Base-by-base conservation (phyloP, 2,797 vertebrate genomes). In the Argentina silus region DNA sequence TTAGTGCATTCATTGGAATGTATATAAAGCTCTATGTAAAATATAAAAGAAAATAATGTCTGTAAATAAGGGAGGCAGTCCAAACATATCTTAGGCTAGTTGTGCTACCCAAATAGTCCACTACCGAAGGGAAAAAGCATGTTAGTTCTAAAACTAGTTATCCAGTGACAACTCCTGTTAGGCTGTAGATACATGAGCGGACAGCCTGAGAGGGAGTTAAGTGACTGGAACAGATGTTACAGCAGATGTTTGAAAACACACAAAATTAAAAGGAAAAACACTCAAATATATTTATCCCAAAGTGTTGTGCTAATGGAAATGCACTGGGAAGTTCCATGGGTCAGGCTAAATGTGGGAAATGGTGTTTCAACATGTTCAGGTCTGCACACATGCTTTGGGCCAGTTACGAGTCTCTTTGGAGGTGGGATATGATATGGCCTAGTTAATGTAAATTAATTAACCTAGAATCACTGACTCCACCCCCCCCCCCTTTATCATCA, bases 381-480 rank as follows among this genome's bases (percentile, higher is more conserved):
- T 19, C 12, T 59, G 56, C 19, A 23, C 3, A 27, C 19, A 11
- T 12, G 56, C 0, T 19, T 59, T 53, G 50, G n/a, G n/a, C n/a
- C 51, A 44, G 61, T 63, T 63, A 44, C 42, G 8, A 7, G 36
- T n/a, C 6, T 44, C 36, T 63, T 62, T 63, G 14, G 6, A 7
- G 6, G 27, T 14, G 27, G 21, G 15, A 15, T 42, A 62, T 45
- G 44, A 45, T 45, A 63, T 44, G 11, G 27, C 15, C 7, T 23
- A 19, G 19, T 57, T 15, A 17, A 62, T 62, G 36, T 62, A 43
- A 65, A 8, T n/a, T 57, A 57, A 44, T 69, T 19, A 59, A 57
- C 53, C 55, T 45, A 47, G 44, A 65, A 59, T 23, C 2, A 53
- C 6, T 17, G 23, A 7, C 15, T 6, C 17, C 53, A 3, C 15